Percentiles rank a stretch among this genome's conserved stretches.
Conservation (phyloP, 2,888 invertebrate genomes). For the Scrobipalpa atriplicella region DNA sequence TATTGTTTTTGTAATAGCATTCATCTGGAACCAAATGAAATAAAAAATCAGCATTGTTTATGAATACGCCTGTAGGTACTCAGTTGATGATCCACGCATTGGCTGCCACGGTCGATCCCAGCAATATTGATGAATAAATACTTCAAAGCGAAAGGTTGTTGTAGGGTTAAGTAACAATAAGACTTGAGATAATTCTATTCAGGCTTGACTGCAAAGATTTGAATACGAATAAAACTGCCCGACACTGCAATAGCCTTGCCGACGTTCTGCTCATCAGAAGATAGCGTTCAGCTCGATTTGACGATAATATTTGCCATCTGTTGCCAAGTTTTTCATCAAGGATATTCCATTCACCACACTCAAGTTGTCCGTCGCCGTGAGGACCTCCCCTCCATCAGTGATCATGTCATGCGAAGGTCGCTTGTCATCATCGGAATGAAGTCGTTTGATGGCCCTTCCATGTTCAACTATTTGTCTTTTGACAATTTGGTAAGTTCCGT, state of each 20-base stretch:
- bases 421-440: neutral
- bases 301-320: neutral
- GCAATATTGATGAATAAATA: neutral
- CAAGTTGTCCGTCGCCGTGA: neutral
- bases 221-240: neutral
- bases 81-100: neutral
- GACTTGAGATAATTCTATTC: neutral
- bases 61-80: neutral
- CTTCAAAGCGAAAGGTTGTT: neutral
- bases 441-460: constrained; percentile 19
- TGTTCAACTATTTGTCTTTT: constrained; percentile 36
- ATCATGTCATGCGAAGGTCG: too few species aligned
- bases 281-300: neutral
- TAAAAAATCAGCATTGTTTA: too few species aligned
- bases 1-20: neutral
- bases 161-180: neutral
- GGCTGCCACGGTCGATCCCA: neutral
- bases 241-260: neutral
- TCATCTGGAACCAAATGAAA: neutral
- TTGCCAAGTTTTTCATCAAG: constrained; percentile 17
- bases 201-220: neutral
- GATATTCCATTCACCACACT: neutral
- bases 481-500: constrained; percentile 55
- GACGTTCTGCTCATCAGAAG: constrained; percentile 1
- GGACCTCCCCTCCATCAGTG: constrained; percentile 7